These are phyloP conservation scores for Excalfactoria chinensis DNA, from an alignment of 2,113 vertebrate species.

Conservation along the genomic window DNA sequence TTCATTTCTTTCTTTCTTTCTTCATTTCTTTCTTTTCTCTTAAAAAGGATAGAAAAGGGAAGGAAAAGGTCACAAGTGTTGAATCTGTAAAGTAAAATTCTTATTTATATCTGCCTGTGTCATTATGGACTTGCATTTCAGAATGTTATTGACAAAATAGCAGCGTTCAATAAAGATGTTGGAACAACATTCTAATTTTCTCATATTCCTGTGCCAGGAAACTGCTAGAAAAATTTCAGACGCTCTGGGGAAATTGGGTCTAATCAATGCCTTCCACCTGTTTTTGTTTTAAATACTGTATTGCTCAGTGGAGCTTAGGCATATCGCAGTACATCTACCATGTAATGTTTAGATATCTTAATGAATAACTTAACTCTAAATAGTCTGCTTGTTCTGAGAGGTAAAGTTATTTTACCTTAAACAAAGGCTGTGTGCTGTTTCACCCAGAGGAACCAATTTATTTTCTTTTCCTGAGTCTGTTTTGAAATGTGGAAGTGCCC, in stretches of 20 bases:
- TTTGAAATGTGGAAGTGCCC: conserved; percentile 57
- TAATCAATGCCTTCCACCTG: conserved; percentile 75
- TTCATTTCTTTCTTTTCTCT: not conserved
- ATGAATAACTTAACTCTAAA: conserved; percentile 74
- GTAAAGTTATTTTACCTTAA: conserved; percentile 71
- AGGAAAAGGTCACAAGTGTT: conserved; percentile 9
- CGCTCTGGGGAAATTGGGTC: conserved; percentile 53
- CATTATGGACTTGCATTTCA: conserved; percentile 18
- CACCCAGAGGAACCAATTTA: conserved; percentile 74
- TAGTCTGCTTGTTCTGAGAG: conserved; percentile 64
- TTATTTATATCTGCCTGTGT: conserved; percentile 64
- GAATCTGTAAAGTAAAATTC: not conserved
- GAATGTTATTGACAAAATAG: not conserved
- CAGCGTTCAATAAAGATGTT: conserved; percentile 70
- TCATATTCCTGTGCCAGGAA: conserved; percentile 57
- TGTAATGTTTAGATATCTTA: conserved; percentile 72
- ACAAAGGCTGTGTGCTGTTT: conserved; percentile 64
- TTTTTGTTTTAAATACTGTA: conserved; percentile 75
- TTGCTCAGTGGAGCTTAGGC: conserved; percentile 56
- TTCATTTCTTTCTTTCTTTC: not conserved
- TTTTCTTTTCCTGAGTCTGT: conserved; percentile 70
- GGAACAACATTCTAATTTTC: conserved; percentile 61
- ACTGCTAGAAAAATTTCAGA: conserved; percentile 51
- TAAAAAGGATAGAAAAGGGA: not conserved
- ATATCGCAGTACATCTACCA: conserved; percentile 49